Conservation (phyloP, 2,797 vertebrate genomes). For the Setipinna tenuifilis region DNA sequence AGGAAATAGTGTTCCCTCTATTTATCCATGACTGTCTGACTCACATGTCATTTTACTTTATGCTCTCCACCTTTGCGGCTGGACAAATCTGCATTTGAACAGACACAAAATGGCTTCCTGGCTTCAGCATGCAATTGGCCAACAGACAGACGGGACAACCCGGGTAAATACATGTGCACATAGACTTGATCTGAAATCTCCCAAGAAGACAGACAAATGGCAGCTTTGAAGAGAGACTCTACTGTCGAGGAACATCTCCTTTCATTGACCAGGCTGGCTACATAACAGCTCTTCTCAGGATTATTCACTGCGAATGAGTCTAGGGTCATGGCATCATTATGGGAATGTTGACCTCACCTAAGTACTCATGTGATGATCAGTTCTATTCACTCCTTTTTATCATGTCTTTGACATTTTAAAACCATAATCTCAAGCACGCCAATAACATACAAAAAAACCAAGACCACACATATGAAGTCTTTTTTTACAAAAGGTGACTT, state of each 20-base stretch:
- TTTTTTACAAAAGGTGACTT: not conserved
- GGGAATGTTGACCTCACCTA: not conserved
- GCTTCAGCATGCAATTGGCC: not conserved
- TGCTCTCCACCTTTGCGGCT: not conserved
- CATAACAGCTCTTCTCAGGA: not conserved
- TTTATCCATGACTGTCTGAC: not conserved
- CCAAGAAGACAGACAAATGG: not conserved
- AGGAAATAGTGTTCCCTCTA: not conserved
- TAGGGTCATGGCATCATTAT: not conserved
- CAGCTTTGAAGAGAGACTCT: not conserved
- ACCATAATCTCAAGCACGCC: slow-evolving; percentile 4
- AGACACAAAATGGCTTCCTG: slow-evolving; percentile 5
- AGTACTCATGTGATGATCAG: not conserved
- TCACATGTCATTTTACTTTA: not conserved
- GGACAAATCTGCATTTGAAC: not conserved
- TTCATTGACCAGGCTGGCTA: not conserved
- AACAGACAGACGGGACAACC: not conserved
- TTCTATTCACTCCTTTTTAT: not conserved
- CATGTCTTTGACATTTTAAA: not conserved
- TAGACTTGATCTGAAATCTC: not conserved
- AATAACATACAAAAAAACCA: not conserved
- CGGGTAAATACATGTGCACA: not conserved
- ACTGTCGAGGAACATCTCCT: not conserved
- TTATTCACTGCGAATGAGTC: not conserved
- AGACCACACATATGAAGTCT: slow-evolving; percentile 21